These are phyloP conservation scores for Lasioglossum vierecki DNA, from an alignment of 2,888 invertebrate genomes.

Conservation along the genomic window DNA sequence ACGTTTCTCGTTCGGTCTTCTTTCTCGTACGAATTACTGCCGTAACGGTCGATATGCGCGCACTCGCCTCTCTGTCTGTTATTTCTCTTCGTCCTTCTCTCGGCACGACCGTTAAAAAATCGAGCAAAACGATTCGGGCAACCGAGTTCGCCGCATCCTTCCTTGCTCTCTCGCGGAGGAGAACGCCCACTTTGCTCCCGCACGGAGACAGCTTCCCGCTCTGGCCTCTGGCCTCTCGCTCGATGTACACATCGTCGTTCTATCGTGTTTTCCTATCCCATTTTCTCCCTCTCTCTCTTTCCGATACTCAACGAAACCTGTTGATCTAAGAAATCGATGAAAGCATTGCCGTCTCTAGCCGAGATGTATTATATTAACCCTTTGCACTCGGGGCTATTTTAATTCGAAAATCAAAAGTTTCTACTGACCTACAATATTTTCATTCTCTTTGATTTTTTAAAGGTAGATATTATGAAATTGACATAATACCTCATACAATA, in stretches of 20 bases:
- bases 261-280: neutral
- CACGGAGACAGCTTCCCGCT: conserved; percentile 26
- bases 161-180: conserved; percentile 44
- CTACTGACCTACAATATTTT: too few relatives aligned
- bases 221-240: neutral
- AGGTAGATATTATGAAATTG: too few relatives aligned
- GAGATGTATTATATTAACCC: neutral
- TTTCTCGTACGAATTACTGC: neutral
- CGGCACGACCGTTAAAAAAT: conserved; percentile 78
- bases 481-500: too few relatives aligned
- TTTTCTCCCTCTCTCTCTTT: neutral
- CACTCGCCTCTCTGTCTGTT: conserved; percentile 36
- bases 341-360: neutral
- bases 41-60: conserved; percentile 16
- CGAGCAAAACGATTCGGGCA: conserved; percentile 67
- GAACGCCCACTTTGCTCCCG: conserved; percentile 64
- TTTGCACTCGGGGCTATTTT: too few relatives aligned
- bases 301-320: neutral
- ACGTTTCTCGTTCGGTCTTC: neutral
- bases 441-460: too few relatives aligned
- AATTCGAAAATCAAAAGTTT: too few relatives aligned
- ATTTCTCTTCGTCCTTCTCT: conserved; percentile 42
- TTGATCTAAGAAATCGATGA: neutral
- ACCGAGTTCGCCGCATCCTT: conserved; percentile 46
- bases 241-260: neutral